Base-by-base conservation (phyloP, 2,113 vertebrate species). In the Pantherophis guttatus region DNA sequence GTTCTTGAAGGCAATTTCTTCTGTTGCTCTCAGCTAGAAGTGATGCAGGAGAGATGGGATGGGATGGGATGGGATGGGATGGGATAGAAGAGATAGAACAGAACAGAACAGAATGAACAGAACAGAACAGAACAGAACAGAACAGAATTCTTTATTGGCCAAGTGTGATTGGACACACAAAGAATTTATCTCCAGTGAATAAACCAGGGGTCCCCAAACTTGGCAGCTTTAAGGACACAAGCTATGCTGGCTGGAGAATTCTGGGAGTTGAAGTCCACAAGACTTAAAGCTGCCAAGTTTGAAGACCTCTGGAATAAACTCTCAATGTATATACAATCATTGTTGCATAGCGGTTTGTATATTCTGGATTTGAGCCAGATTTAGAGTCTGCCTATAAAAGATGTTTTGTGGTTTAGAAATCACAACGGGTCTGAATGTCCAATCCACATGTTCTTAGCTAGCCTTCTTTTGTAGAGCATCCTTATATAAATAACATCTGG, bases 21-120 rank as follows among this genome's bases (percentile, higher is more conserved):
- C 50, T 70, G 75, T 39, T 85, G 50, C 89, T 94, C 81, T 0
- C 0, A 65, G 52, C 0, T 15, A 48, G 0, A 0, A 54, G 85
- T 0, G 0, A 26, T 0, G 0, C 26, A 48, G 65, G 12, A 86
- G 33, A 87, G 94, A 87, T 86, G 21, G n/a, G 11, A 75, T 10
- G 4, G 65, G 11, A n/a, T n/a, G n/a, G n/a, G n/a, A n/a, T 24
- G 3, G 62, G 11, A 70, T 24, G 12, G 65, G 12, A 75, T 9
- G 3, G 65, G 3, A 75, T 3, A 44, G 39, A 44, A 44, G 39
- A 44, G 39, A 44, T 44, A 13, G 29, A 13, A n/a, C 6, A 13
- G 62, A 13, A 13, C 1, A 29, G 58, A 9, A 10, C 26, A 26
- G 58, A 39, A 39, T 1, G 39, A 39, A 39, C 39, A 39, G 39